These are phyloP conservation scores for Dynastes maya DNA, from an alignment of 2,888 invertebrate species.

Conservation along the genomic window DNA sequence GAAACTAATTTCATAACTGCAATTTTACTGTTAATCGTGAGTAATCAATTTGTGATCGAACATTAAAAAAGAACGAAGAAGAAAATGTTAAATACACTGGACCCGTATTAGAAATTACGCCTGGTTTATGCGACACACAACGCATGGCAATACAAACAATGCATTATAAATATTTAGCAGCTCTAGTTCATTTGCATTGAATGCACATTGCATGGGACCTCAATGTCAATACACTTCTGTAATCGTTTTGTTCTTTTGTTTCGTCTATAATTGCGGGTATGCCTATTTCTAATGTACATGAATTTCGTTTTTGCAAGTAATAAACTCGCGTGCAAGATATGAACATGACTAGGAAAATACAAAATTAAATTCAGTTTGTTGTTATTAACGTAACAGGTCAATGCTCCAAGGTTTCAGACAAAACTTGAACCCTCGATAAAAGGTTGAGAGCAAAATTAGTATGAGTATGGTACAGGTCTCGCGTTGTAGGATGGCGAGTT, in stretches of 20 bases:
- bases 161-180: slow-evolving; percentile 24
- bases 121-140: background rate
- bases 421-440: too few species aligned
- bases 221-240: slow-evolving; percentile 22
- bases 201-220: background rate
- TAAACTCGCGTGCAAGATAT: too few species aligned
- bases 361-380: too few species aligned
- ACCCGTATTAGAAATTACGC: background rate
- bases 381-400: too few species aligned
- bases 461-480: too few species aligned
- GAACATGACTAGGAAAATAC: too few species aligned
- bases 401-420: too few species aligned
- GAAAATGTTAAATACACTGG: background rate
- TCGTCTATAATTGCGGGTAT: too few species aligned
- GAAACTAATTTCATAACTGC: background rate
- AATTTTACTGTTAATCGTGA: slow-evolving; percentile 11
- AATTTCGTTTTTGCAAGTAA: too few species aligned
- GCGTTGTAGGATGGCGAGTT: too few species aligned
- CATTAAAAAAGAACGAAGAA: background rate
- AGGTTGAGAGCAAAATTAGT: too few species aligned
- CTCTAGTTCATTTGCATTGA: slow-evolving; percentile 4
- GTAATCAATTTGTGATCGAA: slow-evolving; percentile 12
- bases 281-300: too few species aligned
- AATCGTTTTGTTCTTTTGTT: slow-evolving; percentile 4
- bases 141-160: slow-evolving; percentile 3